Evolutionary conservation across 2,888 invertebrate genomes (phyloP).

Genomic region (Coremacera marginata): DNA sequence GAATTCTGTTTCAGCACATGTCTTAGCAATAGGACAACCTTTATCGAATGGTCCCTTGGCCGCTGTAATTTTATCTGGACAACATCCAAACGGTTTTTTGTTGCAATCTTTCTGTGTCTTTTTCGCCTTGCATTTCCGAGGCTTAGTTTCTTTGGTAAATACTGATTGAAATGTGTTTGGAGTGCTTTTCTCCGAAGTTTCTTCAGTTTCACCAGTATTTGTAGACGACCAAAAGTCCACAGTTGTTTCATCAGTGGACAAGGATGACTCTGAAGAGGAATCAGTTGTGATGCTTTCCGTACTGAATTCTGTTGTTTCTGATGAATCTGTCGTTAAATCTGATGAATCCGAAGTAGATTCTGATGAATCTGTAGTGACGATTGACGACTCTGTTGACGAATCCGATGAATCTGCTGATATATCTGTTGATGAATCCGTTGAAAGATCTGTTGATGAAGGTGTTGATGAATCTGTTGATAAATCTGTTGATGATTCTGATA

Average conservation of each 20-base stretch:
- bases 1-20: conserved; percentile 80
- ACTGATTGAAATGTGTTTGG: conserved; percentile 72
- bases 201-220: conserved; percentile 46
- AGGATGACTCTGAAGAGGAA: conserved; percentile 51
- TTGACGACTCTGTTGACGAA: background rate
- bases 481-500: background rate
- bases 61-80: conserved; percentile 81
- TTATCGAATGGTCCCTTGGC: conserved; percentile 87
- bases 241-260: conserved; percentile 58
- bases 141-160: conserved; percentile 70
- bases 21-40: conserved; percentile 80
- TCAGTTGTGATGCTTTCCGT: conserved; percentile 9
- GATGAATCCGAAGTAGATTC: background rate
- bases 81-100: conserved; percentile 82
- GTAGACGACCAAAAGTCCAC: conserved; percentile 66
- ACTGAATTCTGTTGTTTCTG: background rate
- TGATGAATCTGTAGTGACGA: background rate
- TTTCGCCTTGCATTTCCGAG: conserved; percentile 73
- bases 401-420: background rate
- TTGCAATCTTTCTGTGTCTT: conserved; percentile 71
- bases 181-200: conserved; percentile 71
- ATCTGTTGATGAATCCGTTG: background rate
- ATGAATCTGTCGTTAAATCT: background rate
- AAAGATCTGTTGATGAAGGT: background rate
- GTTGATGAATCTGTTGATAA: conserved; percentile 16